phyloP scores from a whole-genome alignment of 2,113 vertebrate genomes.

The Hypanus sabinus region DNA sequence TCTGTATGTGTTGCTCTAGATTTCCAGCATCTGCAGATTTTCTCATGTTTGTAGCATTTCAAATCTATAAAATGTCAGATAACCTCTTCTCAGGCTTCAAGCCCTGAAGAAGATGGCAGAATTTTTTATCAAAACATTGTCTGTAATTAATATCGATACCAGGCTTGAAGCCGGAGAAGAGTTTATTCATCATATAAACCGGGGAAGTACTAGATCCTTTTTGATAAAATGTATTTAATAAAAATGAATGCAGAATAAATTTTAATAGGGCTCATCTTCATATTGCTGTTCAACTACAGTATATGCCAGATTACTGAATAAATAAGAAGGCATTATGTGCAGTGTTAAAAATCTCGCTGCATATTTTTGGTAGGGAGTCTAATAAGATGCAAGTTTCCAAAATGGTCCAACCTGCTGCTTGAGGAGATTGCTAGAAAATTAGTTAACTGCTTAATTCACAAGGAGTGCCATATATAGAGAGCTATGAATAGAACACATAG shows the following conservation, averaged over 20 bases:
- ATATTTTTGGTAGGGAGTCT: not conserved
- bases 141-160: too few relatives aligned
- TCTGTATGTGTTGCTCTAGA: too few relatives aligned
- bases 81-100: too few relatives aligned
- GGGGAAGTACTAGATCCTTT: too few relatives aligned
- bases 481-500: not conserved
- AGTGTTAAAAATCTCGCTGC: not conserved
- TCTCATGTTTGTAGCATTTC: too few relatives aligned
- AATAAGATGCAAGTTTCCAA: not conserved
- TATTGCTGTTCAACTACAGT: not conserved
- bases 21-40: too few relatives aligned
- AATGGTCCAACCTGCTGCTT: not conserved
- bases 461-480: not conserved
- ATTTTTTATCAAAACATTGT: too few relatives aligned
- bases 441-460: not conserved
- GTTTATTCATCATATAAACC: too few relatives aligned
- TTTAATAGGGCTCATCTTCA: not conserved
- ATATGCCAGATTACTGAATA: not conserved
- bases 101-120: too few relatives aligned
- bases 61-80: too few relatives aligned
- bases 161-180: too few relatives aligned
- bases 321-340: not conserved
- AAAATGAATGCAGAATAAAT: constrained; percentile 12
- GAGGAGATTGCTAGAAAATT: not conserved
- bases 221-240: not conserved